A percentile compares a stretch with the other conserved stretches of the same genome.
These are phyloP conservation scores for Drosophila saltans DNA, from an alignment of 1,140 invertebrate species.

Conservation along the genomic window DNA sequence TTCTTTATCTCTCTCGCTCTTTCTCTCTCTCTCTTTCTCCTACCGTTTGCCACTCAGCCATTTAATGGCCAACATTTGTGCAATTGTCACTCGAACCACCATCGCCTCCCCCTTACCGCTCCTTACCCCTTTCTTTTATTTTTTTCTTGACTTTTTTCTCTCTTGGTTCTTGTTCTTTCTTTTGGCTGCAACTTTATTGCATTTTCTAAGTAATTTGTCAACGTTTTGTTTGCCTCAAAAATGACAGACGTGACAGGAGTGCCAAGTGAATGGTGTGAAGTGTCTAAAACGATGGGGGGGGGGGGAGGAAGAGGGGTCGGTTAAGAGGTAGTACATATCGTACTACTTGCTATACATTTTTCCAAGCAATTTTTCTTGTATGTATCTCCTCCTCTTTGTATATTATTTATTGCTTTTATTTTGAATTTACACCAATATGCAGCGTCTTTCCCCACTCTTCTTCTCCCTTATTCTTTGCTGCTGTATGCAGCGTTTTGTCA, in stretches of 20 bases:
- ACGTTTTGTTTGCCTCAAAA: slow-evolving; percentile 53
- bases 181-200: slow-evolving; percentile 71
- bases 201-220: slow-evolving; percentile 79
- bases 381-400: slow-evolving; percentile 21
- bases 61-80: slow-evolving; percentile 45
- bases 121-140: neutral
- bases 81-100: slow-evolving; percentile 18
- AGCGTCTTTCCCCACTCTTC: neutral
- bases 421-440: slow-evolving; percentile 18
- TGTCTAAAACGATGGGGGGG: neutral
- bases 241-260: slow-evolving; percentile 47
- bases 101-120: neutral
- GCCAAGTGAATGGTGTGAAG: slow-evolving; percentile 28
- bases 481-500: neutral
- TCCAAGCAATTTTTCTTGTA: slow-evolving; percentile 8
- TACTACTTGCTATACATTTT: slow-evolving; percentile 19
- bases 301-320: neutral
- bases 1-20: neutral
- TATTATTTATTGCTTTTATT: slow-evolving; percentile 52
- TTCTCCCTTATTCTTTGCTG: too few species aligned
- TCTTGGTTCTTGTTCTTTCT: slow-evolving; percentile 8
- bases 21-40: neutral
- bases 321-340: neutral
- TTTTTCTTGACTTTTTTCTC: too few species aligned
- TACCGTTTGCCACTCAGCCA: slow-evolving; percentile 13